Evolutionary conservation across 1,140 invertebrate species (phyloP).

Genomic region (Drusus annulatus): DNA sequence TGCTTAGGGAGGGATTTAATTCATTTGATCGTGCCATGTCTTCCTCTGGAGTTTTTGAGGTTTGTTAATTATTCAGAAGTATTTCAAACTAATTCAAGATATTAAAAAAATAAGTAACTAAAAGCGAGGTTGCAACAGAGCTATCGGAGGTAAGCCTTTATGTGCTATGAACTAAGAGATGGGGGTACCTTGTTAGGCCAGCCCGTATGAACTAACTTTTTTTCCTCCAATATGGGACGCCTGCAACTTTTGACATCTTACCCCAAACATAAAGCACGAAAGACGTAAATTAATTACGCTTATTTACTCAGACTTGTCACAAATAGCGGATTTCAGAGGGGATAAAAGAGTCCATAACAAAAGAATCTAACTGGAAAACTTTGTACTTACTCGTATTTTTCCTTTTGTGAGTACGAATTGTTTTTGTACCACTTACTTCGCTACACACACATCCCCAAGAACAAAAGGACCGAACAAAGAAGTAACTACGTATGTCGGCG

Average conservation of each 20-base stretch:
- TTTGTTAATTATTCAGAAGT: too few relatives aligned
- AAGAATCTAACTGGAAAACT: slow-evolving; percentile 23
- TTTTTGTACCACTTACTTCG: slow-evolving; percentile 19
- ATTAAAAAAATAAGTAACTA: too few relatives aligned
- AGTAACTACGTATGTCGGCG: neutral
- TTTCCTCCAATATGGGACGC: slow-evolving; percentile 1
- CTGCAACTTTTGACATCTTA: slow-evolving; percentile 7
- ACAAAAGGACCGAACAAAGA: slow-evolving; percentile 7
- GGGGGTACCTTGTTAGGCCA: neutral
- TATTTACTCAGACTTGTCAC: slow-evolving; percentile 28
- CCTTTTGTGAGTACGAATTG: slow-evolving; percentile 1
- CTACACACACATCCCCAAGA: slow-evolving; percentile 1
- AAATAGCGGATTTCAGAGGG: neutral
- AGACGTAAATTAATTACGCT: slow-evolving; percentile 34
- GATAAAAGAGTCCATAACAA: neutral
- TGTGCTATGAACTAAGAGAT: neutral
- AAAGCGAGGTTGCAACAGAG: neutral
- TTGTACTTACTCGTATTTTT: slow-evolving; percentile 9
- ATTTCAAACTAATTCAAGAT: too few relatives aligned
- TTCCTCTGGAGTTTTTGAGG: too few relatives aligned
- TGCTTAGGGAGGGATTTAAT: too few relatives aligned
- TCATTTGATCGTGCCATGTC: too few relatives aligned
- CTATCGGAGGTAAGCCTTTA: too few relatives aligned
- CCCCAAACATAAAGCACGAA: neutral
- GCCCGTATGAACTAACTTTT: slow-evolving; percentile 20